A percentile compares a stretch with the other conserved stretches of the same genome.
Conservation (phyloP, 2,888 invertebrate genomes). For the Danaus chrysippus region DNA sequence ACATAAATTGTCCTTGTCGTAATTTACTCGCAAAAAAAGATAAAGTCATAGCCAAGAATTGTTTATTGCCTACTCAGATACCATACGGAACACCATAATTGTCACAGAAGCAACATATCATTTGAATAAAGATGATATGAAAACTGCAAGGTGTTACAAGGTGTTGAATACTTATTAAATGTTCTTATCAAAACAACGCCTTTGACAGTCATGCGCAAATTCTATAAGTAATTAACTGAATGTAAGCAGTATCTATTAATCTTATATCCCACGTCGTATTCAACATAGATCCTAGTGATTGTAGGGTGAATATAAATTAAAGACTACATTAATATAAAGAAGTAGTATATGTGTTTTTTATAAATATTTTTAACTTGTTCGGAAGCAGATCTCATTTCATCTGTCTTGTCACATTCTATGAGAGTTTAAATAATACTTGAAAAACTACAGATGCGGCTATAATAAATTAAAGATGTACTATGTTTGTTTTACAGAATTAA, state of each 20-base stretch:
- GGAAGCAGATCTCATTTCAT: too few relatives aligned
- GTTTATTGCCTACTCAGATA: background rate
- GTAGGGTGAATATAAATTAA: constrained; percentile 40
- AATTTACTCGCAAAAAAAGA: background rate
- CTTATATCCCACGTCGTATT: constrained; percentile 60
- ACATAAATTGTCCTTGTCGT: constrained; percentile 1
- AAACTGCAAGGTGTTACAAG: constrained; percentile 21
- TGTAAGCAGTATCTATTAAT: constrained; percentile 69
- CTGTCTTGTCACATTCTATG: too few relatives aligned
- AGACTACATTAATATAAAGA: constrained; percentile 4
- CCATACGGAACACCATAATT: background rate
- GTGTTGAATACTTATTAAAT: constrained; percentile 21
- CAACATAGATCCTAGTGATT: constrained; percentile 56
- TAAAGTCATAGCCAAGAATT: background rate
- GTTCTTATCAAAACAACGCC: constrained; percentile 30
- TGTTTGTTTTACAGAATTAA: too few relatives aligned
- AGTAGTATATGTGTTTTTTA: background rate
- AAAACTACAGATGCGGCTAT: too few relatives aligned
- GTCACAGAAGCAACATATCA: constrained; percentile 9
- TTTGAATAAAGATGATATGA: constrained; percentile 16
- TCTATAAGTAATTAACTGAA: constrained; percentile 56
- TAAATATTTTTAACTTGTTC: constrained; percentile 4
- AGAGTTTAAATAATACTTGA: too few relatives aligned
- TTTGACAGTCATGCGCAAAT: constrained; percentile 34
- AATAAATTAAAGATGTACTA: too few relatives aligned